Base-by-base conservation (phyloP, 2,888 invertebrate species). In the Meiosimyza decipiens region DNA sequence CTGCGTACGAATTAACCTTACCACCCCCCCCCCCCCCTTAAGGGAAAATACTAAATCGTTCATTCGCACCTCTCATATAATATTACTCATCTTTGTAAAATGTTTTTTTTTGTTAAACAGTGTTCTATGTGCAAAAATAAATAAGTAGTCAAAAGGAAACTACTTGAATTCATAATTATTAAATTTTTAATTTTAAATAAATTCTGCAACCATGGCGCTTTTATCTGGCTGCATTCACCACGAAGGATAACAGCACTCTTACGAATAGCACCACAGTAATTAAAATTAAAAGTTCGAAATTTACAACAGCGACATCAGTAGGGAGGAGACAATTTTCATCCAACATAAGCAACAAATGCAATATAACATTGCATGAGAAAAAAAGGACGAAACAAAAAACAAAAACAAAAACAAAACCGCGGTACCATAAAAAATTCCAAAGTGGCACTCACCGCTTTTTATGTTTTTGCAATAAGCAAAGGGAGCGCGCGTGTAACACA, bases 211-310 rank as follows among this genome's bases (percentile, higher is more conserved):
- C 47, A 62, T 54, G 63, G 47, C 62, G 54, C 54, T 70, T 62
- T 70, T 52, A 40, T 40, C 40, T 9, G 40, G 40, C 9, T 9
- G 40, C 40, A 9, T 9, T 40, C 9, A 40, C 40, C 40, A 40
- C 40, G 40, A 40, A 40, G 9, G 40, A 40, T 67, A 54, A 62
- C 62, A 70, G 18, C 62, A 47, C 54, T 70, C 52, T 70, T 52
- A 40, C 9, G 40, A 40, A 9, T 6, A 28, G 47, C 47, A 12
- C 15, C 40, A 15, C 54, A 47, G 40, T 70, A 70, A 70, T 70
- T 70, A 70, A 70, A 70, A 63, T 63, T 52, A 70, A 70, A 62
- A 70, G 63, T 62, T 54, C 15, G 40, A 40, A 62, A 70, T 54
- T 54, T 54, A 47, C 54, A 22, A 40, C 54, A 54, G 40, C 52